Conservation (phyloP, 2,888 invertebrate genomes). For the Drosophila neutralis region DNA sequence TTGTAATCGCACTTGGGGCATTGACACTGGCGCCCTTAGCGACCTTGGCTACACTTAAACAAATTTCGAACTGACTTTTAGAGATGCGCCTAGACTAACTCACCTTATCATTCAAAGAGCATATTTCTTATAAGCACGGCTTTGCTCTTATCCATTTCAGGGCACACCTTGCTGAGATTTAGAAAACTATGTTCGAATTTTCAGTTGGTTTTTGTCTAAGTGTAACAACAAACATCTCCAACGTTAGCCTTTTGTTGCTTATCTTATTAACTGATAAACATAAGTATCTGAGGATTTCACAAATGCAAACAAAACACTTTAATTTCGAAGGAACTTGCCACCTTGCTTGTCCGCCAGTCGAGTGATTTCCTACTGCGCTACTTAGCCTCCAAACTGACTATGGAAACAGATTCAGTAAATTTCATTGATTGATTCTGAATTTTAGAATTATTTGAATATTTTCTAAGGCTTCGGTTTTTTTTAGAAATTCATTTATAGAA, state of each 20-base stretch:
- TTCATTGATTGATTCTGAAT: not conserved
- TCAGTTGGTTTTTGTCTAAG: not conserved
- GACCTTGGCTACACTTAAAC: conserved; percentile 33
- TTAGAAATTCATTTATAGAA: not conserved
- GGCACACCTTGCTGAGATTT: not conserved
- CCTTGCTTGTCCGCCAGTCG: not conserved
- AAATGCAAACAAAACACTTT: not conserved
- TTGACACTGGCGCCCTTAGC: not conserved
- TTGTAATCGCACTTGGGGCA: not conserved
- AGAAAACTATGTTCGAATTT: not conserved
- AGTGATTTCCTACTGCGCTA: not conserved
- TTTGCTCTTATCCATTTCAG: not conserved
- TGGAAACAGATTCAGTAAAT: not conserved
- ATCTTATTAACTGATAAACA: not conserved
- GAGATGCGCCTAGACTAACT: not conserved
- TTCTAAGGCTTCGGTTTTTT: not conserved
- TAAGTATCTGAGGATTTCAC: not conserved
- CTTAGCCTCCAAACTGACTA: not conserved
- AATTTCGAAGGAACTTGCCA: no score
- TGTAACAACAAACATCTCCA: not conserved
- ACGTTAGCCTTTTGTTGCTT: not conserved
- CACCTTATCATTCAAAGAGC: not conserved
- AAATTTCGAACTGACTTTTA: not conserved
- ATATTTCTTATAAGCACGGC: rapidly evolving
- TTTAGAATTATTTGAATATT: not conserved